Conservation (phyloP, 2,888 invertebrate genomes). For the Orthosia cruda region DNA sequence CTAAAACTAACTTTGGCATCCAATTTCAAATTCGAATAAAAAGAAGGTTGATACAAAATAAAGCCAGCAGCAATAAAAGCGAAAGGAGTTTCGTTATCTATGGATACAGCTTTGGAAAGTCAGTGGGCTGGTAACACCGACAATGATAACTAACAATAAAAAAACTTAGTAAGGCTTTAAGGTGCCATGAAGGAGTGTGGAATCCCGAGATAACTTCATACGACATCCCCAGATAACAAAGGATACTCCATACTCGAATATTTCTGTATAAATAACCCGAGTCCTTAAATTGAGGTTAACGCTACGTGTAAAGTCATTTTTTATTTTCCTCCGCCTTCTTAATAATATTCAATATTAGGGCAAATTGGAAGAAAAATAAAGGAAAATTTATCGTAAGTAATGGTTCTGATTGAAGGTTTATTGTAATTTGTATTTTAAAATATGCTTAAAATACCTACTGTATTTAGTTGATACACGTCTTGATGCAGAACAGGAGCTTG, state of each 20-base stretch:
- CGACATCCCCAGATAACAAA: conserved; percentile 54
- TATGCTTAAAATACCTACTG: too few species aligned
- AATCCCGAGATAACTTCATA: conserved; percentile 57
- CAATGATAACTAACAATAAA: conserved; percentile 34
- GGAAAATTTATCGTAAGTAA: too few species aligned
- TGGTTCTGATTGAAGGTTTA: too few species aligned
- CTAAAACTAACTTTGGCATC: conserved; percentile 46
- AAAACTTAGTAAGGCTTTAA: conserved; percentile 36
- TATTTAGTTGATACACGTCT: too few species aligned
- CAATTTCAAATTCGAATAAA: conserved; percentile 52
- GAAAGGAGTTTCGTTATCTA: conserved; percentile 42
- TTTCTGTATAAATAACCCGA: conserved; percentile 54
- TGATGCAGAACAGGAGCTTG: too few species aligned
- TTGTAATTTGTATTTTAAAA: too few species aligned
- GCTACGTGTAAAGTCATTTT: conserved; percentile 35
- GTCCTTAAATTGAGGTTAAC: conserved; percentile 49
- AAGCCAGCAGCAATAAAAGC: conserved; percentile 33
- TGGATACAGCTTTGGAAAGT: conserved; percentile 1
- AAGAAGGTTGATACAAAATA: conserved; percentile 20
- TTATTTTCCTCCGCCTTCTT: too few species aligned
- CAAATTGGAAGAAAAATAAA: too few species aligned
- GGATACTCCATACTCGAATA: conserved; percentile 42
- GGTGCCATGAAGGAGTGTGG: conserved; percentile 35
- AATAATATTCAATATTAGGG: too few species aligned
- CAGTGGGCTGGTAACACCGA: neutral